Base-by-base conservation (phyloP, 2,797 vertebrate genomes). In the Antennarius maculatus region DNA sequence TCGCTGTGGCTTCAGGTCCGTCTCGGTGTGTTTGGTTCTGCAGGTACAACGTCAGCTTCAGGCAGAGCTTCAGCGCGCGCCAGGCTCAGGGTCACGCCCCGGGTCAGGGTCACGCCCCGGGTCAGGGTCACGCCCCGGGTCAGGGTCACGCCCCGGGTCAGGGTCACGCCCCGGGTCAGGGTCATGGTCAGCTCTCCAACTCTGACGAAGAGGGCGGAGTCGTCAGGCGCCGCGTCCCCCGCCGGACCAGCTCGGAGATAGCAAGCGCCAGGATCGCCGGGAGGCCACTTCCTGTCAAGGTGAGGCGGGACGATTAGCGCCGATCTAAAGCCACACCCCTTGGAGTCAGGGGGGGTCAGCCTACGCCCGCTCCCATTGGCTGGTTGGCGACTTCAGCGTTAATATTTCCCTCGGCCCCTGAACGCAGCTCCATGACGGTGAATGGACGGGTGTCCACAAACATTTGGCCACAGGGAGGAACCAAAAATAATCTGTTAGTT, bases 21-120 rank as follows among this genome's bases (percentile, higher is more conserved):
- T 74, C 86, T 87, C 90, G 88, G 86, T 90, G 84, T 90, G 85
- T 90, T 81, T 89, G 87, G 82, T 90, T 92, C 82, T 79, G 83
- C 91, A 99, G 97, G 93, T 97, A 98, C 91, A 98, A 99, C 11
- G 96, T 98, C 79, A 96, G 96, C 93, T 99, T 96, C 83, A 95
- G 96, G 79, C 96, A 98, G 79, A 94, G 95, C 85, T 94, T 95
- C 74, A 91, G 95, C 50, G 28, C 93, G 68, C 94, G 96, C 64
- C 93, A 95, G 47, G 93, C 93, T 76, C 95, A 54, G 12, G 34
- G 23, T 15, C 85, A 87, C 1, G n/a, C 34, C 5, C 8, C 41
- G 0, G 76, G 56, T 23, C 86, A 34, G 29, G 71, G 74, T n/a
- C n/a, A n/a, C 1, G n/a, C 34, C 5, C 8, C 41, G 0, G 76